These are phyloP conservation scores for Drosophila burlai DNA, from an alignment of 1,140 invertebrate genomes.

Conservation along the genomic window DNA sequence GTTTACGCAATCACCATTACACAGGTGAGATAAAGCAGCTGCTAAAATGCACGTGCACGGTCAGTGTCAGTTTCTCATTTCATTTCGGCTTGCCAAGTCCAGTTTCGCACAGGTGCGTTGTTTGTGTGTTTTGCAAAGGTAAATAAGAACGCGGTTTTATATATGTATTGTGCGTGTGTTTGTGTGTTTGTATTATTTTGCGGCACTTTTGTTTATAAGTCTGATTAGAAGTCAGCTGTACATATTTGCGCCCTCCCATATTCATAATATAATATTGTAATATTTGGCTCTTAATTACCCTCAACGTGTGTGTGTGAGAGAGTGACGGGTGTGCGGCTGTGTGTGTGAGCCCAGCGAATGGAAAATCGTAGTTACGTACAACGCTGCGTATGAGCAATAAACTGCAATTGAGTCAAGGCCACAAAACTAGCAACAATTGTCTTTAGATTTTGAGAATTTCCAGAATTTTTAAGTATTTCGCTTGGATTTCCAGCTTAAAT, in stretches of 20 bases:
- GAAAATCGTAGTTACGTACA: constrained; percentile 49
- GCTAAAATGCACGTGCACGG: not conserved
- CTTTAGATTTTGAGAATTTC: constrained; percentile 7
- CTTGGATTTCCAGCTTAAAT: not conserved
- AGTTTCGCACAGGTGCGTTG: constrained; percentile 41
- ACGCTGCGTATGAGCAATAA: constrained; percentile 64
- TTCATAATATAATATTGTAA: constrained; percentile 27
- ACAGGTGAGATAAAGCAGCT: not conserved
- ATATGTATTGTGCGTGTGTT: not conserved
- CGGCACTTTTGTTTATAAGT: constrained; percentile 42
- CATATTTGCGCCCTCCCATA: constrained; percentile 59
- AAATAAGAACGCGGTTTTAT: constrained; percentile 23
- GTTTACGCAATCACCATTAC: constrained; percentile 2
- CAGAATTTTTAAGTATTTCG: constrained; percentile 19
- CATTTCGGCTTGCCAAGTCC: constrained; percentile 1
- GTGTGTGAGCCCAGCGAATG: constrained; percentile 37
- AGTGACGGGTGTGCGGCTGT: not conserved
- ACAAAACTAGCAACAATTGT: constrained; percentile 4
- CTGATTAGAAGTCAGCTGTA: constrained; percentile 74
- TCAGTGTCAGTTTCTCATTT: not conserved
- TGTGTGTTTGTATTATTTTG: constrained; percentile 8
- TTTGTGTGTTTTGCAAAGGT: constrained; percentile 12
- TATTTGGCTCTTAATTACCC: constrained; percentile 45
- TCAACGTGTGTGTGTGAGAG: constrained; percentile 1
- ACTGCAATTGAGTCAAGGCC: constrained; percentile 70